phyloP scores from a whole-genome alignment of 2,888 invertebrate species.

The Herminia tarsipennalis region DNA sequence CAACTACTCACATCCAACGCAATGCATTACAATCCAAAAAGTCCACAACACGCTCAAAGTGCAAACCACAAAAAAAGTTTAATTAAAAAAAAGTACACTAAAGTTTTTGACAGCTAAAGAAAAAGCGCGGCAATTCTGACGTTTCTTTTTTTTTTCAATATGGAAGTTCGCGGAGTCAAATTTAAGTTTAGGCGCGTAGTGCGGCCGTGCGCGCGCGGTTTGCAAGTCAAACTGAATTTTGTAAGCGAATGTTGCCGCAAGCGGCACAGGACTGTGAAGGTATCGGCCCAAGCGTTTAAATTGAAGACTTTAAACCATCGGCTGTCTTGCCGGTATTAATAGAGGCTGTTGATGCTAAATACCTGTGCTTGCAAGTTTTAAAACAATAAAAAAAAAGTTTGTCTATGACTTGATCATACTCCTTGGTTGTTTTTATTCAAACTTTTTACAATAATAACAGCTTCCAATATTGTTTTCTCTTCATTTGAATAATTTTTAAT shows the following conservation, averaged over 20 bases:
- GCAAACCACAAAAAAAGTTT: slow-evolving; percentile 51
- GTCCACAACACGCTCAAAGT: slow-evolving; percentile 60
- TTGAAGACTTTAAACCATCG: slow-evolving; percentile 45
- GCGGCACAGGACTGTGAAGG: slow-evolving; percentile 74
- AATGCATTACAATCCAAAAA: slow-evolving; percentile 81
- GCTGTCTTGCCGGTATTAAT: slow-evolving; percentile 37
- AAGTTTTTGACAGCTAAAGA: slow-evolving; percentile 25
- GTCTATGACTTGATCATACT: not conserved
- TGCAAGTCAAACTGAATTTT: slow-evolving; percentile 81
- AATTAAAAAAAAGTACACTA: slow-evolving; percentile 40
- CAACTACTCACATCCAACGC: slow-evolving; percentile 78
- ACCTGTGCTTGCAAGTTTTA: slow-evolving; percentile 17
- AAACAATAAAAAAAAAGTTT: not conserved
- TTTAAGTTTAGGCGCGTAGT: slow-evolving; percentile 76
- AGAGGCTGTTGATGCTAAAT: slow-evolving; percentile 36
- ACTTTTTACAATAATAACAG: not conserved
- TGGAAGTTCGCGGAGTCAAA: slow-evolving; percentile 64
- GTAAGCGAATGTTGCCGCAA: slow-evolving; percentile 72
- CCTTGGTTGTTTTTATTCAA: too few relatives aligned
- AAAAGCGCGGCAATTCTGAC: slow-evolving; percentile 44
- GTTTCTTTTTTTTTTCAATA: slow-evolving; percentile 50
- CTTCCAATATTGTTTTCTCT: too few relatives aligned
- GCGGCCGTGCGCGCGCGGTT: slow-evolving; percentile 80
- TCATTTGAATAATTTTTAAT: too few relatives aligned
- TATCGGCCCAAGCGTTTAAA: slow-evolving; percentile 62